Evolutionary conservation across 2,888 invertebrate species (phyloP), one percentile per base, ranked within the genome.

Genomic region (Drosophila kuntzei): DNA sequence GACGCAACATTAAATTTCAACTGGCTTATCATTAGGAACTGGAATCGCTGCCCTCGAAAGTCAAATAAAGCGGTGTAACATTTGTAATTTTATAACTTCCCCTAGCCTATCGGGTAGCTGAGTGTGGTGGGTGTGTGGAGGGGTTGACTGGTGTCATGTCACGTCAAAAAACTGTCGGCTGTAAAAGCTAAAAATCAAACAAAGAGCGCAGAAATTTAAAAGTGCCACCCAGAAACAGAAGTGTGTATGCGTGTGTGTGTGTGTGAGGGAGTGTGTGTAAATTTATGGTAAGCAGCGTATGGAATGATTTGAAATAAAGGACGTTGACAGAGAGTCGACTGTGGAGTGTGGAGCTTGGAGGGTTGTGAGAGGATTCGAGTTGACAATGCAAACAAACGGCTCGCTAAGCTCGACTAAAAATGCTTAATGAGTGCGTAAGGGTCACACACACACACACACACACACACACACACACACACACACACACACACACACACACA

Each of bases 351-450:
- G 27, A 27, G 2, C 7, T 3, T 8, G 25, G 6, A 1, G 7
- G 2, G 11, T 3, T 8, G 43, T 5, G 14, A 16, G 39, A 32
- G 57, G 14, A 22, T 36, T 49, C 43, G 46, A 71, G 76, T 73
- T 76, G 59, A 74, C 76, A 88, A 64, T 71, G 86, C 83, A 83
- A 88, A 83, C 88, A 83, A 86, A 86, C 83, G 83, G 80, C 86
- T 79, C 71, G 82, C 88, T 87, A 85, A 83, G 88, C 88, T 74
- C 79, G 77, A 76, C 88, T 87, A 86, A 82, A 83, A 87, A 86
- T 85, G 79, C 71, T 85, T 85, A 79, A 79, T 87, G 86, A 88
- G 75, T 82, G 71, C 79, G 77, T 74, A 70, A 68, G 82, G 76
- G 74, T 76, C 67, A 50, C 65, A 60, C 32, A 58, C 41, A 29